A percentile compares a stretch with the other conserved stretches of the same genome.
Conservation (phyloP, 2,888 invertebrate species). For the Yponomeuta sedellus region DNA sequence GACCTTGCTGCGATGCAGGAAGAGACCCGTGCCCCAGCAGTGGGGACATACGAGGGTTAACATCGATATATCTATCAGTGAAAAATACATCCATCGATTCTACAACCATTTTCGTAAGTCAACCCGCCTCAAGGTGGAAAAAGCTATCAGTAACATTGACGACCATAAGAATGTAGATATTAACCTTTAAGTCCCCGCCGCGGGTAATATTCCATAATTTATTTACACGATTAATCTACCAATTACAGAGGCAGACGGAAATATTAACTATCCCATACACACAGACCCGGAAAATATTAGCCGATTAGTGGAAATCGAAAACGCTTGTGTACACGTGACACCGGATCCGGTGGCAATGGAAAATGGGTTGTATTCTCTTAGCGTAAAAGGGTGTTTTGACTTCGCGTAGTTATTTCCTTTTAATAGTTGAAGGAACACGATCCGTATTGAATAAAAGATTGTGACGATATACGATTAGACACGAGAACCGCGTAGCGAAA, state of each 20-base stretch:
- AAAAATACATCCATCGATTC: too few species aligned
- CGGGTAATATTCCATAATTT: not conserved
- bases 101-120: too few species aligned
- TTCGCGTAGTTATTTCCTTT: not conserved
- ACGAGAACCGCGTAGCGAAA: conserved; percentile 3
- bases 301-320: conserved; percentile 4
- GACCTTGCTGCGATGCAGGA: too few species aligned
- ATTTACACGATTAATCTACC: not conserved
- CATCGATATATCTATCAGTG: too few species aligned
- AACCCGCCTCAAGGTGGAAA: too few species aligned
- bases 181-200: not conserved
- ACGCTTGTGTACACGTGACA: conserved; percentile 3
- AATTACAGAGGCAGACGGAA: not conserved
- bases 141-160: not conserved
- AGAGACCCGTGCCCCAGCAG: too few species aligned
- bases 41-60: too few species aligned
- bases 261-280: not conserved
- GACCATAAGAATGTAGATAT: not conserved
- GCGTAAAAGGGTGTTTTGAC: not conserved
- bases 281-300: not conserved
- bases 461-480: conserved; percentile 6
- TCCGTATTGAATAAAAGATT: conserved; percentile 1
- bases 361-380: not conserved
- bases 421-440: not conserved
- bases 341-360: not conserved